Evolutionary conservation across 92 coral and sea anemone species (phyloP), one percentile per base, ranked within the genome.

Genomic region (Porites rus): DNA sequence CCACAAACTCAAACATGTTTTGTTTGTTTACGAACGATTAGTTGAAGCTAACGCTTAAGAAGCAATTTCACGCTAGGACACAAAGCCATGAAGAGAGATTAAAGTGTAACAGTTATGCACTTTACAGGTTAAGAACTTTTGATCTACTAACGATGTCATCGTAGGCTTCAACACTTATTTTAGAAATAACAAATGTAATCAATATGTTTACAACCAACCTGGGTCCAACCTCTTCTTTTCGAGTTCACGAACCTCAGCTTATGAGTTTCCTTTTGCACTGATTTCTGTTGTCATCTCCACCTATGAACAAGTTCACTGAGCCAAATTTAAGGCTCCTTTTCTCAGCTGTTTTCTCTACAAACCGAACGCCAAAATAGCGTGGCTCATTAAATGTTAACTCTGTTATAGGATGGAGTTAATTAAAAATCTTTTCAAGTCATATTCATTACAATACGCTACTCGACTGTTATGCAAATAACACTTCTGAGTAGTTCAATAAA

Each of bases 381-480:
- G 74, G 81, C 51, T 65, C 24, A 79, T 65, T 65, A 65, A 65
- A 38, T 65, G 84, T 18, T 65, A 13, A 21, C 84, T 65, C n/a
- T 28, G 38, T 54, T 68, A 81, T 54, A 38, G 14, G 75, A 51
- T 43, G 64, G 46, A 81, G 12, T 25, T 69, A 16, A 81, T 69
- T 81, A 53, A 38, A n/a, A 67, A 59, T 68, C 67, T 53, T 56
- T 69, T 67, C 12, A 52, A 63, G 73, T 51, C 59, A 70, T 8
- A n/a, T 74, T 74, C 13, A 51, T 51, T 51, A 20, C 78, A 54
- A 54, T 69, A 75, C 7, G 77, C 59, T 31, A 69, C 67, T 69
- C 56, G 18, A 81, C 54, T 81, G 77, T 81, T 69, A 81, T 81
- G 86, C 69, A 81, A 81, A 81, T 69, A 54, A 58, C 69, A n/a